Base-by-base conservation (phyloP, 1,140 invertebrate genomes). In the Solen grandis region DNA sequence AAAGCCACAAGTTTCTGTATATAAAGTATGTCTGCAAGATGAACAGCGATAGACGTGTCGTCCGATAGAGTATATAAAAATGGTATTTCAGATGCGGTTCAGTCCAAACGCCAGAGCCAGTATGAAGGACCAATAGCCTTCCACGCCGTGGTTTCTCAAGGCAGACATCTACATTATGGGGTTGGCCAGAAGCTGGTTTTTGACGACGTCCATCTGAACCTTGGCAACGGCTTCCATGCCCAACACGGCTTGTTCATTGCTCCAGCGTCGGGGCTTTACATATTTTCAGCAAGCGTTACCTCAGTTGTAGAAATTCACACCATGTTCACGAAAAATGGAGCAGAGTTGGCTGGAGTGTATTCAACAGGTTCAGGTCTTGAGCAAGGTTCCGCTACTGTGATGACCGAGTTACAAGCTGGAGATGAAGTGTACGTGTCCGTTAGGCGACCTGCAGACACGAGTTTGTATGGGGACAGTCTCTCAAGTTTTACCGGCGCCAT, bases 361-460 rank as follows among this genome's bases (percentile, higher is more conserved):
- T 38, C 41, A 31, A 10, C 25, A 2, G 0, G 5, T 14, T 36
- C 22, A 16, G 33, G 25, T n/a, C 57, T 35, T 33, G 59, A 75
- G 38, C 72, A 75, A 63, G 72, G 72, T 16, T 75, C 72, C 8
- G 72, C 36, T 41, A 75, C 72, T 25, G 22, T 75, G 29, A 33
- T 75, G 14, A 63, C 59, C 16, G 35, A 75, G 31, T 29, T 75
- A 31, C 46, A 75, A 5, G 5, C 72, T n/a, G 72, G 72, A 13
- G 72, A 75, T 50, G 72, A 75, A 62, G 72, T 75, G 8, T 75
- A 60, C 57, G 72, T 75, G n/a, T n/a, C n/a, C n/a, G n/a, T n/a
- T n/a, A n/a, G n/a, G n/a, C n/a, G n/a, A n/a, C n/a, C n/a, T n/a
- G n/a, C n/a, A n/a, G n/a, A n/a, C n/a, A n/a, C n/a, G n/a, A n/a